Evolutionary conservation across 2,888 invertebrate genomes (phyloP), one percentile per base, ranked within the genome.

Genomic region (Hydrotaea diabolus): DNA sequence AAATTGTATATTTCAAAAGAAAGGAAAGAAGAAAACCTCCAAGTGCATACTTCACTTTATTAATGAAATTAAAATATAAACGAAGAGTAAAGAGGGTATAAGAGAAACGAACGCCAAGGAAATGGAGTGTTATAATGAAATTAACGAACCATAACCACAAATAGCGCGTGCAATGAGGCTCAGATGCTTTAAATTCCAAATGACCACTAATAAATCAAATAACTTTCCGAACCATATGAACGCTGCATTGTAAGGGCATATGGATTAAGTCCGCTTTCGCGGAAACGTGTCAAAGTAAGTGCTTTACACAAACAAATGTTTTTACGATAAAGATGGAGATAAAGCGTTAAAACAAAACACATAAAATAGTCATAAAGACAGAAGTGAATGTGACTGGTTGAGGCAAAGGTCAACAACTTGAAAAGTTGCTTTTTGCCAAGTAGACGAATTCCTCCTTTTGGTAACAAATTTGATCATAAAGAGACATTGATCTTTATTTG

Each of bases 131-230:
- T 66, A 9, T 11, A 39, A 17, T 43, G 31, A 62, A 71, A n/a
- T 78, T 59, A 78, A 72, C 71, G 71, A 78, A 59, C 57, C 77
- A 72, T 78, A 11, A 78, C 69, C 77, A 36, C 71, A 46, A 71
- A 62, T 71, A n/a, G 31, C 43, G 31, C 31, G 46, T 13, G 46
- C 49, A 77, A 77, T 77, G 19, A 62, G 71, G 17, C 19, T 46
- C 46, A 46, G 49, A 46, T 72, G 36, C 31, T 71, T 57, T 17
- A n/a, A n/a, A 53, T 72, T 78, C 59, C 4, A 57, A 59, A 74
- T 73, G 26, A 39, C 39, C 53, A 39, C 36, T 49, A 57, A 73
- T 73, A 57, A 73, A 73, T 73, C 4, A 73, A 73, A 57, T 19
- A 55, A 21, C 53, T 73, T 57, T n/a, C 11, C 31, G 23, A 36